Percentiles rank a stretch among this genome's conserved stretches.
These are phyloP conservation scores for Cololabis saira DNA, from an alignment of 2,113 vertebrate genomes.

Conservation along the genomic window DNA sequence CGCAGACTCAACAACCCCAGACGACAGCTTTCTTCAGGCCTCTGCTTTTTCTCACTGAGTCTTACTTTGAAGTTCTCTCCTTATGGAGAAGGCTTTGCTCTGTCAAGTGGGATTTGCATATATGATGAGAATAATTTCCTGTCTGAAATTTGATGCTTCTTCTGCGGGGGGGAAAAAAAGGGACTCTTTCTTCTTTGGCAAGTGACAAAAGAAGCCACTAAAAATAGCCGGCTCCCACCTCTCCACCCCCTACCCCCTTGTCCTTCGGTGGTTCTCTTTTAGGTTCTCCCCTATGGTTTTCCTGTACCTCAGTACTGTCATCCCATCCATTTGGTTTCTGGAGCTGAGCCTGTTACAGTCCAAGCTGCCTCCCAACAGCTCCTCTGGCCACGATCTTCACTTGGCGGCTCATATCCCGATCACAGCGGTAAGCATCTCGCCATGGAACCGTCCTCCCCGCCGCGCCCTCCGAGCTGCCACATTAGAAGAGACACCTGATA, in stretches of 20 bases:
- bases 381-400: slow-evolving; percentile 55
- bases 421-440: slow-evolving; percentile 64
- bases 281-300: slow-evolving; percentile 83
- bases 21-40: slow-evolving; percentile 58
- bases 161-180: slow-evolving; percentile 5
- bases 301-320: slow-evolving; percentile 80
- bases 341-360: slow-evolving; percentile 79
- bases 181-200: slow-evolving; percentile 45
- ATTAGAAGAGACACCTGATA: slow-evolving; percentile 54
- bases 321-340: slow-evolving; percentile 82
- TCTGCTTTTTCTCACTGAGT: slow-evolving; percentile 57
- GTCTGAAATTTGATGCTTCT: slow-evolving; percentile 69
- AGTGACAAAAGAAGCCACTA: slow-evolving; percentile 22
- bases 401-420: slow-evolving; percentile 71
- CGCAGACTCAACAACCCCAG: slow-evolving; percentile 34
- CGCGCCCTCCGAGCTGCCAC: slow-evolving; percentile 28
- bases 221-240: slow-evolving; percentile 47
- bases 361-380: slow-evolving; percentile 69
- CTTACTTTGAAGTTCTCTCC: slow-evolving; percentile 79
- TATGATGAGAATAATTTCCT: slow-evolving; percentile 82
- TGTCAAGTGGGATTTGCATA: slow-evolving; percentile 83
- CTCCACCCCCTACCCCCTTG: slow-evolving; percentile 7
- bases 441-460: slow-evolving; percentile 15
- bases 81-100: slow-evolving; percentile 67
- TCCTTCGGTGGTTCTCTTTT: slow-evolving; percentile 43